Evolutionary conservation across 2,797 vertebrate species (phyloP).

Genomic region (Acipenser oxyrinchus): DNA sequence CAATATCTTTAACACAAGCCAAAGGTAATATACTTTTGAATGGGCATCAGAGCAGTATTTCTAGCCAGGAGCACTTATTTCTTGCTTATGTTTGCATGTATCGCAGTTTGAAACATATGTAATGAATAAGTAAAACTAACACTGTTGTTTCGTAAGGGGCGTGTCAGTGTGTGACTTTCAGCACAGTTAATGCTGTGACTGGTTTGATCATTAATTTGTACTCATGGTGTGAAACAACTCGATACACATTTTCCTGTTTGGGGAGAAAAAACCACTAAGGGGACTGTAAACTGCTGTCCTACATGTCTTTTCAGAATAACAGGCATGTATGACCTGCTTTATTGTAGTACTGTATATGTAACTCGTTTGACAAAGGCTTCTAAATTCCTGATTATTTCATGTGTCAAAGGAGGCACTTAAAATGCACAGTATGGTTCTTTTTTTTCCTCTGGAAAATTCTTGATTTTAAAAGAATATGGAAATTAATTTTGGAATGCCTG

Average conservation of each 20-base stretch:
- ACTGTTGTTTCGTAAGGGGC: conserved; percentile 15
- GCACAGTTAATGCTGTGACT: neutral
- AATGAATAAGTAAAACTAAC: conserved; percentile 48
- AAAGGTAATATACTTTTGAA: conserved; percentile 54
- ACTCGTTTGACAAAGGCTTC: neutral
- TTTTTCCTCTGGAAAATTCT: too few species aligned
- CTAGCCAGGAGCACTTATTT: conserved; percentile 36
- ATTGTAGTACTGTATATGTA: neutral
- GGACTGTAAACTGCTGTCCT: neutral
- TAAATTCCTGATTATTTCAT: neutral
- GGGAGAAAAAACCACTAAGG: neutral
- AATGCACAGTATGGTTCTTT: too few species aligned
- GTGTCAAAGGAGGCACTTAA: neutral
- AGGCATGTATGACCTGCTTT: neutral
- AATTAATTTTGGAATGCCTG: too few species aligned
- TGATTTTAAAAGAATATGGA: too few species aligned
- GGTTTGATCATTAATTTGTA: neutral
- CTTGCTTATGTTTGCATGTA: conserved; percentile 59
- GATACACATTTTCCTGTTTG: conserved; percentile 6
- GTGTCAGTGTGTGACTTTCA: conserved; percentile 1
- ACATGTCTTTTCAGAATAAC: neutral
- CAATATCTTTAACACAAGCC: conserved; percentile 34
- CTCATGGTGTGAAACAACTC: conserved; percentile 2
- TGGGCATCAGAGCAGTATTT: conserved; percentile 40
- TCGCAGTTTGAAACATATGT: conserved; percentile 8